Conservation (phyloP, 2,888 invertebrate species). For the Petrolisthes manimaculis region DNA sequence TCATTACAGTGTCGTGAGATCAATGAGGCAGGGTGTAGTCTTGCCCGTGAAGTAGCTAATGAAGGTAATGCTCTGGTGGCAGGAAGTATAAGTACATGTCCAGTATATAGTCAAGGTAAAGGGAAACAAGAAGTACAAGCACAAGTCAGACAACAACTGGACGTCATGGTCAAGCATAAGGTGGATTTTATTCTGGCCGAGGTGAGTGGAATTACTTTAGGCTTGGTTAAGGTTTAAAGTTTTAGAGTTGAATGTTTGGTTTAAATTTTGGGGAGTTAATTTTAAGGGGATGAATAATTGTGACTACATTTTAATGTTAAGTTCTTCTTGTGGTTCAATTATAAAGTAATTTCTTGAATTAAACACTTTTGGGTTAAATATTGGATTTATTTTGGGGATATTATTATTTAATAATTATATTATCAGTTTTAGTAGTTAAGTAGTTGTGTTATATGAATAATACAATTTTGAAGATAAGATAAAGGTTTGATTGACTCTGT, state of each 20-base stretch:
- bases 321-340: too few species aligned
- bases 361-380: too few species aligned
- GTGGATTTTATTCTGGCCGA: conserved; percentile 70
- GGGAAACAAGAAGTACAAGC: conserved; percentile 68
- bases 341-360: too few species aligned
- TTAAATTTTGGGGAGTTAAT: too few species aligned
- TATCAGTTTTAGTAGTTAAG: neutral
- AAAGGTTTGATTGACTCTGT: neutral
- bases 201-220: too few species aligned
- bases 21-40: conserved; percentile 69
- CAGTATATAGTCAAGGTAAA: conserved; percentile 68
- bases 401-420: too few species aligned
- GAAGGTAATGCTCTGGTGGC: conserved; percentile 69
- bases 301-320: too few species aligned
- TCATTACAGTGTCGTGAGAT: conserved; percentile 67
- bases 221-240: too few species aligned
- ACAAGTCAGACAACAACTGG: conserved; percentile 69
- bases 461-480: neutral
- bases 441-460: neutral
- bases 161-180: conserved; percentile 69
- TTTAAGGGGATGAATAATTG: too few species aligned
- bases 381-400: too few species aligned
- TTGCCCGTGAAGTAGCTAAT: conserved; percentile 69
- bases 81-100: conserved; percentile 70
- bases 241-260: too few species aligned